phyloP scores from a whole-genome alignment of 2,113 vertebrate genomes.

The Malaclemys terrapin region DNA sequence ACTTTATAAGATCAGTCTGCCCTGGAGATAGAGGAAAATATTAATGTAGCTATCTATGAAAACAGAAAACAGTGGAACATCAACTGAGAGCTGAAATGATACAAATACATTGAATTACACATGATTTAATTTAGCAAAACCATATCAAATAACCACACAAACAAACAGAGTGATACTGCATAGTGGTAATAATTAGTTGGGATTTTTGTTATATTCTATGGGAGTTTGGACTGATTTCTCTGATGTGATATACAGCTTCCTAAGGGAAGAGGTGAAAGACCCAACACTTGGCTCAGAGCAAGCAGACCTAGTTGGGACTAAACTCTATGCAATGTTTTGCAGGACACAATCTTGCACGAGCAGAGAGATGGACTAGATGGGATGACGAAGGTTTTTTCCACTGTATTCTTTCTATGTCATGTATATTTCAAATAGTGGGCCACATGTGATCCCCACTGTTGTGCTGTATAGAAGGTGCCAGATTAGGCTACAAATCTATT shows the following conservation, averaged over 20 bases:
- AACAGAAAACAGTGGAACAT: accelerated
- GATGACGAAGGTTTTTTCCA: background rate
- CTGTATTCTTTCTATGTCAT: accelerated
- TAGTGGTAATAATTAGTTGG: background rate
- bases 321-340: background rate
- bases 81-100: background rate
- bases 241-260: background rate
- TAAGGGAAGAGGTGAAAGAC: background rate
- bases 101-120: background rate
- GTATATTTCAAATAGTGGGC: background rate
- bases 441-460: accelerated
- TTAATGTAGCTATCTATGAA: background rate
- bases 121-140: background rate
- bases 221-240: background rate
- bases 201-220: background rate
- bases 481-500: background rate
- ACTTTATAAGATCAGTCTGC: background rate
- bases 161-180: background rate
- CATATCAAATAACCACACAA: background rate
- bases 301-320: background rate
- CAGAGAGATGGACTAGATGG: background rate
- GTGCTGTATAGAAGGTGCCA: background rate
- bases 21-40: background rate
- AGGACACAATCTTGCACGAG: accelerated
- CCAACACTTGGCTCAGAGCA: background rate